Evolutionary conservation across 2,797 vertebrate genomes (phyloP), one percentile per base, ranked within the genome.

Genomic region (Potorous gilbertii): DNA sequence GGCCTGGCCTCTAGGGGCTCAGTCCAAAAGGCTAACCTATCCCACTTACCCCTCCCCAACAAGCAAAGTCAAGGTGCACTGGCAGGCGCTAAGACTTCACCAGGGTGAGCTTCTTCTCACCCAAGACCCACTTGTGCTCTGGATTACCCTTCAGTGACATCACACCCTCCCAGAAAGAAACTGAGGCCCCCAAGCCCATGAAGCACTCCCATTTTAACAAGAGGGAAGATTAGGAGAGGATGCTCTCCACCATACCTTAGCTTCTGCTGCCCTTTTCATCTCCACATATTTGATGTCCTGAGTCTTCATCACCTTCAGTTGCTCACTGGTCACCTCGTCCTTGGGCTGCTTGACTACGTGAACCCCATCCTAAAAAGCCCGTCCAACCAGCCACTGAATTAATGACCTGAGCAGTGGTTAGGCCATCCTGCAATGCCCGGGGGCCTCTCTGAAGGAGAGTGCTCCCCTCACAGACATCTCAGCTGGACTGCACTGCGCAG

Each of bases 201-300:
- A 96, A 11, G 56, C 55, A 93, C 92, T 93, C 87, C 62, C 62
- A 90, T 96, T 95, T 95, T 91, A 91, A 93, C 34, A 55, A 93
- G 14, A 55, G 74, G 95, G 90, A 62, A 1, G 59, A 95, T 40
- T 14, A 90, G 55, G 94, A 94, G 57, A 94, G 57, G 93, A 21
- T 81, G 9, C 92, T 54, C 89, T 12, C 24, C 52, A 4, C n/a
- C 93, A 95, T 97, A 99, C 99, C 99, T 99, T 99, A 9, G 98
- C 99, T 98, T 99, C 99, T 0, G 99, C 98, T 11, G 99, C 98
- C 91, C 99, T 99, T 95, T 99, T 99, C 99, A 99, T 99, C 98
- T 99, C 99, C 96, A 99, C 97, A 0, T 99, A 99, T 98, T 99
- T 99, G 81, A 99, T 98, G 93, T 99, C 99, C 98, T 99, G 99